These are phyloP conservation scores for Hippopotamus amphibius DNA, from an alignment of 2,113 vertebrate genomes.

Conservation along the genomic window DNA sequence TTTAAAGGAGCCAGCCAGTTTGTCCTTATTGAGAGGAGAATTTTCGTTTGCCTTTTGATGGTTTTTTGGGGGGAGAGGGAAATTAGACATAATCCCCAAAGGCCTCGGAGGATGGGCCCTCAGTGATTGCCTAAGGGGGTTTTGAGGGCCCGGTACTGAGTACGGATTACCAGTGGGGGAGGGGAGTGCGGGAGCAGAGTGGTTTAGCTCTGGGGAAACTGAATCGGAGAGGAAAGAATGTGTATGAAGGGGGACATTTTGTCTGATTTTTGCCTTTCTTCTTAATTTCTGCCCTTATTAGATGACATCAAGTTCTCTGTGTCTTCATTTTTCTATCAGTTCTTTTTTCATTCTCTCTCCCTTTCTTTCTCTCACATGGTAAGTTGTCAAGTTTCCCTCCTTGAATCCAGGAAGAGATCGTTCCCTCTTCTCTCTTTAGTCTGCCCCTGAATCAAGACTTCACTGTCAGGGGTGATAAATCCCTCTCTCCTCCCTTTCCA, in stretches of 20 bases:
- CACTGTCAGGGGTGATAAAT: not conserved
- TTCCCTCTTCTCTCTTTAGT: not conserved
- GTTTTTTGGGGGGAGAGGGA: not conserved
- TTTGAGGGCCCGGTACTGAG: not conserved
- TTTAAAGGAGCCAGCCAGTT: constrained; percentile 19
- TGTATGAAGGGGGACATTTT: not conserved
- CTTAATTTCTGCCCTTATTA: constrained; percentile 36
- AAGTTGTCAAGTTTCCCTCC: not conserved
- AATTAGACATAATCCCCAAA: not conserved
- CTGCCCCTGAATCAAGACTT: not conserved
- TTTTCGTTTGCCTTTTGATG: constrained; percentile 61
- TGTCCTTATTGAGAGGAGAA: constrained; percentile 22
- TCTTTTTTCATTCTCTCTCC: not conserved
- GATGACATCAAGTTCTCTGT: not conserved
- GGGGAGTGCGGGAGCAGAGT: not conserved
- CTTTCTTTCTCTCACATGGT: not conserved
- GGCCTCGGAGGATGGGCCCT: not conserved
- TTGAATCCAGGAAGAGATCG: not conserved
- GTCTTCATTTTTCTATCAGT: not conserved
- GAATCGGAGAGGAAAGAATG: not conserved
- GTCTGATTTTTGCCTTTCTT: not conserved
- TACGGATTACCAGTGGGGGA: not conserved
- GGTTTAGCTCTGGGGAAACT: not conserved
- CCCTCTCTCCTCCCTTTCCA: not conserved
- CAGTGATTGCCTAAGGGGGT: not conserved